phyloP scores from a whole-genome alignment of 2,113 vertebrate genomes.

The Eulacestoma nigropectus region DNA sequence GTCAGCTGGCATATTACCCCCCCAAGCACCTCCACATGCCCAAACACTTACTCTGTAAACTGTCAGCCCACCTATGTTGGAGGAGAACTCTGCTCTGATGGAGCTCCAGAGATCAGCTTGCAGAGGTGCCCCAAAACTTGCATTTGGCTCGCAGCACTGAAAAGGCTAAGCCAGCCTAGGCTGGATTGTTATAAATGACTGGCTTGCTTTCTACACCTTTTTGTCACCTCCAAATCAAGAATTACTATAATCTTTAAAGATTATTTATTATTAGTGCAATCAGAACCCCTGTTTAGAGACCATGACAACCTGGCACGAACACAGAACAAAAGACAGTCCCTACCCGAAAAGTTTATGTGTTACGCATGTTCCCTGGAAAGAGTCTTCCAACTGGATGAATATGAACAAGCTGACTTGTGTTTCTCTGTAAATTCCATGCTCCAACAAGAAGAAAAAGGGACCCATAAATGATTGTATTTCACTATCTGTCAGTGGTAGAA shows the following conservation, averaged over 20 bases:
- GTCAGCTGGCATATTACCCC: conserved; percentile 27
- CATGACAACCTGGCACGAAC: background rate
- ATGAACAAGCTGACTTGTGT: background rate
- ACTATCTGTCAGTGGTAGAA: background rate
- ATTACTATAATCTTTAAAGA: conserved; percentile 13
- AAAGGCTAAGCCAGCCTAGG: background rate
- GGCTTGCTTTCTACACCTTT: conserved; percentile 22
- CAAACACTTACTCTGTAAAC: conserved; percentile 33
- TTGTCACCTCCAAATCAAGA: conserved; percentile 12
- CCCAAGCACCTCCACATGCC: background rate
- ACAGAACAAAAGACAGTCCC: background rate
- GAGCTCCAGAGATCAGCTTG: background rate
- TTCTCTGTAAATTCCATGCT: background rate
- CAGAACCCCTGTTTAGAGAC: conserved; percentile 8
- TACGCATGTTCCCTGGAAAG: background rate
- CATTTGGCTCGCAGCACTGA: background rate
- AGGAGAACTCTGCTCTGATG: background rate
- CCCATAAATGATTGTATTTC: background rate
- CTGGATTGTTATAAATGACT: background rate
- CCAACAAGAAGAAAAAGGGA: background rate
- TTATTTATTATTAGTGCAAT: background rate
- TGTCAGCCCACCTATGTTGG: conserved; percentile 26
- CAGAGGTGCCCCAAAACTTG: background rate
- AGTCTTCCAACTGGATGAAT: background rate
- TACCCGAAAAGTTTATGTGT: background rate